Percentiles rank a stretch among this genome's conserved stretches.
phyloP scores from a whole-genome alignment of 2,797 vertebrate genomes.

The Urophycis tenuis region DNA sequence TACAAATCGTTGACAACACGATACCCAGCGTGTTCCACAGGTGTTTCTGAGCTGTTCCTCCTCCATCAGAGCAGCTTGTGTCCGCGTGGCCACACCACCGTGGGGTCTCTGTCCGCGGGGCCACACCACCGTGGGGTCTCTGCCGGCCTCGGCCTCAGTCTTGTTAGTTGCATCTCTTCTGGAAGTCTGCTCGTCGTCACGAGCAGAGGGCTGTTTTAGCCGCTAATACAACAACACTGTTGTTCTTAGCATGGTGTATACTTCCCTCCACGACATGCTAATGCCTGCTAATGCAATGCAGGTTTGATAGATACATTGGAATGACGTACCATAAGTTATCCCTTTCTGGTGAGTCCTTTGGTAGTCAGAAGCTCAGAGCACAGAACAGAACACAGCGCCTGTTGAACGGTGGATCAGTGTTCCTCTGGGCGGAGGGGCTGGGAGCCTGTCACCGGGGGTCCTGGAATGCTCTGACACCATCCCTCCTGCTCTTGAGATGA shows the following conservation, averaged over 20 bases:
- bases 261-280: background rate
- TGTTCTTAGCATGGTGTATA: background rate
- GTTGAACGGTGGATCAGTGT: background rate
- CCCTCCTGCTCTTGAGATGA: constrained; percentile 44
- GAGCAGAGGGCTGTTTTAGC: background rate
- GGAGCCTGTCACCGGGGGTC: constrained; percentile 24
- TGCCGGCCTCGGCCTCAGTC: background rate
- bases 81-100: background rate
- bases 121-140: background rate
- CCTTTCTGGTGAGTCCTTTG: background rate
- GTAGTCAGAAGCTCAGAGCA: background rate
- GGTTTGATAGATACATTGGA: background rate
- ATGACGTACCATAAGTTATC: background rate
- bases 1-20: background rate
- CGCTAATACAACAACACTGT: background rate
- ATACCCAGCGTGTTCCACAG: background rate
- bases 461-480: constrained; percentile 39
- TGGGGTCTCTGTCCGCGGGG: background rate
- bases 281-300: background rate
- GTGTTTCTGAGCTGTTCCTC: background rate
- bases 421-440: background rate
- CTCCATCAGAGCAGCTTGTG: background rate
- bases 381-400: background rate
- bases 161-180: background rate
- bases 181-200: background rate